Base-by-base conservation (phyloP, 2,113 vertebrate species). In the Coptodon bakossiorum region DNA sequence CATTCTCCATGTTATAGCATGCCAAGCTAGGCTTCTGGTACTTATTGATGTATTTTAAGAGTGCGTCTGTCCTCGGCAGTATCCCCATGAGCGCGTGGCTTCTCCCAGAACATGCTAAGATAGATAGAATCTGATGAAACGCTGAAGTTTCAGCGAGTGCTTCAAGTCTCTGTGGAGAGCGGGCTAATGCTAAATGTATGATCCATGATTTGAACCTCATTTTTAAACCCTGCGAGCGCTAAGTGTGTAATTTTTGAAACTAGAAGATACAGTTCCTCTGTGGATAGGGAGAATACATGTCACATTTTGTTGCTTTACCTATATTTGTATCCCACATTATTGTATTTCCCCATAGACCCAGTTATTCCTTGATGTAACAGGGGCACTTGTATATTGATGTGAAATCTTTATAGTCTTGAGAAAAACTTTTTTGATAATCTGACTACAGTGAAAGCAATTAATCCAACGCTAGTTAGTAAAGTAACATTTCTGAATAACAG, bases 101-200 rank as follows among this genome's bases (percentile, higher is more conserved):
- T 86, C 76, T 48, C n/a, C 48, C 29, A 61, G 59, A 29, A 86
- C 87, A 92, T 81, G 78, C 84, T 48, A 78, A 81, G 17, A 66
- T 78, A 34, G 73, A 91, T 50, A 85, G 80, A 59, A 88, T 84
- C 86, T 86, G 79, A 92, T 88, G 71, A 93, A 91, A 94, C 83
- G 88, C 93, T 92, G 68, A 95, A 89, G 88, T 88, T 88, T 86
- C 86, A 91, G 73, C 85, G 50, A 80, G 27, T 80, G 22, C 48
- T 88, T 83, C 63, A 57, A 57, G 85, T 92, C 94, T 94, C 91
- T 79, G 73, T 12, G 91, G 88, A 91, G 17, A 16, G 52, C 6
- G 53, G 88, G 86, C 89, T 94, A 91, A 92, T 94, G 90, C 54
- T 73, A 86, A 82, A 92, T 90, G 80, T 86, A 87, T 89, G 88